These are phyloP conservation scores for Lasioglossum vierecki DNA, from an alignment of 2,888 invertebrate genomes.

Conservation along the genomic window DNA sequence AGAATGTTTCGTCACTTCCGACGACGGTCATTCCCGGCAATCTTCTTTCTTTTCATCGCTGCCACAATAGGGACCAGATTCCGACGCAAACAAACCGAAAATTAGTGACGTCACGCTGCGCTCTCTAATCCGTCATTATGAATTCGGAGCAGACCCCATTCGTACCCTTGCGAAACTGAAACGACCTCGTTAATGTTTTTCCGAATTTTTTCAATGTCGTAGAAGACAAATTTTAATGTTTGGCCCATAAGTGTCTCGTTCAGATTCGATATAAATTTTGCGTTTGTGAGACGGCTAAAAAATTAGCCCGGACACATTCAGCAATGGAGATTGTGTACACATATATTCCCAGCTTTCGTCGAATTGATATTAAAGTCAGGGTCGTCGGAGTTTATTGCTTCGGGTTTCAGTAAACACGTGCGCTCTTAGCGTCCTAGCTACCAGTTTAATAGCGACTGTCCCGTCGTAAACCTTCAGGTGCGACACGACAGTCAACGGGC, in stretches of 20 bases:
- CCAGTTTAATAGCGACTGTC: conserved; percentile 2
- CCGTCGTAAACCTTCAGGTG: conserved; percentile 7
- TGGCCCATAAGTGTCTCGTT: too few relatives aligned
- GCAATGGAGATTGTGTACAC: not conserved
- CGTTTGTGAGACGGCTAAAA: not conserved
- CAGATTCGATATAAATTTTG: too few relatives aligned
- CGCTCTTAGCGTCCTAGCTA: conserved; percentile 4
- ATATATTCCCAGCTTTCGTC: not conserved
- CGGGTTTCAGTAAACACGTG: conserved; percentile 4
- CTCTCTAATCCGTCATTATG: conserved; percentile 42
- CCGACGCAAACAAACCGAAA: conserved; percentile 48
- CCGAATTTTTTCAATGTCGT: fast-evolving
- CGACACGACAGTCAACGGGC: conserved; percentile 2
- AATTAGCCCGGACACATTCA: not conserved
- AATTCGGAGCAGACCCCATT: not conserved
- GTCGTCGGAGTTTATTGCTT: not conserved
- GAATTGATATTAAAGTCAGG: conserved; percentile 4
- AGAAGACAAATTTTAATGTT: not conserved
- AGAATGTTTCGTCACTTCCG: conserved; percentile 34
- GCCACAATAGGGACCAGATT: conserved; percentile 12
- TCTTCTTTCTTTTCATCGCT: conserved; percentile 34
- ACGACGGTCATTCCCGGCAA: conserved; percentile 19
- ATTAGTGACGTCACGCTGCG: conserved; percentile 31
- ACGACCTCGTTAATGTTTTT: not conserved
- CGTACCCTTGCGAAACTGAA: not conserved